These are phyloP conservation scores for Alentia gelatinosa DNA, from an alignment of 2,888 invertebrate species.

Conservation along the genomic window DNA sequence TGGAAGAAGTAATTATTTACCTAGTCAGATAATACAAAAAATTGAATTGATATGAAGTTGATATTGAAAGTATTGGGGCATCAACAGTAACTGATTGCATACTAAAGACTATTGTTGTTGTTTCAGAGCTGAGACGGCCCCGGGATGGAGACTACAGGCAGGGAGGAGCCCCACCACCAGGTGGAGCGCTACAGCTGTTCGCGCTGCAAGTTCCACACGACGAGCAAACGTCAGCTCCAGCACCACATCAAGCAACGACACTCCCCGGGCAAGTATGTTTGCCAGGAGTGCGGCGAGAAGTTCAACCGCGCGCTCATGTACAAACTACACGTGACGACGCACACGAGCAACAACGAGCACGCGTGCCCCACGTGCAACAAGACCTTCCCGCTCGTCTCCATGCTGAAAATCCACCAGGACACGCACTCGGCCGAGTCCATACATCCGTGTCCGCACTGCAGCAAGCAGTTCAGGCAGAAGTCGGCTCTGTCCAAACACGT, in stretches of 20 bases:
- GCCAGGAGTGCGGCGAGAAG: conserved; percentile 34
- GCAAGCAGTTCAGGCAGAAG: conserved; percentile 48
- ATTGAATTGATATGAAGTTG: no score
- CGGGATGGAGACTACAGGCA: neutral
- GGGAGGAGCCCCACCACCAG: neutral
- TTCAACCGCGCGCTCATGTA: conserved; percentile 35
- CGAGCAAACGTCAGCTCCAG: conserved; percentile 36
- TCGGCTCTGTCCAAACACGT: conserved; percentile 40
- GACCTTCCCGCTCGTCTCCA: conserved; percentile 24
- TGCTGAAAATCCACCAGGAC: conserved; percentile 39
- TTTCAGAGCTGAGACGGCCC: no score
- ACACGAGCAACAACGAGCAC: neutral
- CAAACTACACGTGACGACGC: conserved; percentile 26
- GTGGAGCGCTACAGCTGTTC: conserved; percentile 20
- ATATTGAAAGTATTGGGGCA: no score
- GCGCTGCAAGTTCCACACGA: neutral
- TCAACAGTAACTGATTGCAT: no score
- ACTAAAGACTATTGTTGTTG: no score
- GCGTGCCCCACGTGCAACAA: conserved; percentile 13
- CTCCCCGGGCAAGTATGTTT: conserved; percentile 15
- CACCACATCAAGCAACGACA: neutral
- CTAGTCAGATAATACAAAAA: no score
- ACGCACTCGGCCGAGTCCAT: conserved; percentile 24
- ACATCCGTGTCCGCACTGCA: conserved; percentile 49
- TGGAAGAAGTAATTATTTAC: no score